Evolutionary conservation across 1,140 invertebrate species (phyloP).

Genomic region (Lordiphosa collinella): DNA sequence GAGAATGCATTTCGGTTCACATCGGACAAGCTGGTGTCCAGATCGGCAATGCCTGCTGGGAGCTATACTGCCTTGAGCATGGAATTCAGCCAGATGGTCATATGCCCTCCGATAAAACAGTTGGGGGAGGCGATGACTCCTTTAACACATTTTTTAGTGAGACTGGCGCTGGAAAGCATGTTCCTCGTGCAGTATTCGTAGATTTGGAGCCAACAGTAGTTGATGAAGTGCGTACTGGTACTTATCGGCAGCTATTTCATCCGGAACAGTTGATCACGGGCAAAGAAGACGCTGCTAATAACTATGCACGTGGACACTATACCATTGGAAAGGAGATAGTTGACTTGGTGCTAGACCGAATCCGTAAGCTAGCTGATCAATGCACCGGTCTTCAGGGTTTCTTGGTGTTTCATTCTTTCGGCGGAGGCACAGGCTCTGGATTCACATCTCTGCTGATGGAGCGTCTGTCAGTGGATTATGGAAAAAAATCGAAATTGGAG

Average conservation of each 20-base stretch:
- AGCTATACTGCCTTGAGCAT: conserved; percentile 85
- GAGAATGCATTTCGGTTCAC: conserved; percentile 84
- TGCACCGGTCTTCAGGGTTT: conserved; percentile 94
- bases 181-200: conserved; percentile 92
- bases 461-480: conserved; percentile 92
- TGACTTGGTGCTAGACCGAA: conserved; percentile 88
- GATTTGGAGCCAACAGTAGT: conserved; percentile 94
- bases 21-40: conserved; percentile 88
- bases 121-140: conserved; percentile 86
- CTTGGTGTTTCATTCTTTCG: conserved; percentile 94
- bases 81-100: conserved; percentile 88
- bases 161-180: conserved; percentile 92
- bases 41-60: conserved; percentile 88
- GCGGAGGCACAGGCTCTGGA: conserved; percentile 93
- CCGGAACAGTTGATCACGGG: conserved; percentile 92
- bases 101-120: conserved; percentile 88
- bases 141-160: conserved; percentile 94
- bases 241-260: conserved; percentile 91
- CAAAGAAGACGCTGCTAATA: conserved; percentile 94
- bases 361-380: conserved; percentile 91
- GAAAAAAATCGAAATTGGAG: conserved; percentile 93
- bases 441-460: conserved; percentile 94
- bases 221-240: conserved; percentile 91
- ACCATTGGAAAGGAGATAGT: conserved; percentile 95
- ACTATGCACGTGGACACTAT: conserved; percentile 94